phyloP scores from a whole-genome alignment of 2,888 invertebrate genomes.

The Erebia aethiops region DNA sequence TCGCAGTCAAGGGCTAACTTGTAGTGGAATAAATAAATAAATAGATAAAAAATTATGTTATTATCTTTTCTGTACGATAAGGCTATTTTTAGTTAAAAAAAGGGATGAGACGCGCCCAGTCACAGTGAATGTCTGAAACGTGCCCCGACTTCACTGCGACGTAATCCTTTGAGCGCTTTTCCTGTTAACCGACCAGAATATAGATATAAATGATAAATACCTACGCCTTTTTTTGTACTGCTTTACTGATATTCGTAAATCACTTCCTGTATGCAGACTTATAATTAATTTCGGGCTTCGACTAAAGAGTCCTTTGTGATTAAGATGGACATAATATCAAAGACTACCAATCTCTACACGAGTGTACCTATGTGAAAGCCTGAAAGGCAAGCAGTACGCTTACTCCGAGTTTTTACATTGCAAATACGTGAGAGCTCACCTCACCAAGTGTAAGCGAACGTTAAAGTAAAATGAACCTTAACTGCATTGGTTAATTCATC shows the following conservation, averaged over 20 bases:
- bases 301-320: neutral
- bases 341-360: too few species aligned
- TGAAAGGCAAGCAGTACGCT: too few species aligned
- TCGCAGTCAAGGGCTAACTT: too few species aligned
- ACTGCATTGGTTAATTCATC: too few species aligned
- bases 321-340: neutral
- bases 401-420: too few species aligned
- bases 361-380: too few species aligned
- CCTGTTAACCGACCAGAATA: slow-evolving; percentile 22
- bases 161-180: slow-evolving; percentile 31
- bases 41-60: neutral
- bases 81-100: slow-evolving; percentile 7
- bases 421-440: too few species aligned
- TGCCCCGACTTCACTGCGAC: slow-evolving; percentile 30
- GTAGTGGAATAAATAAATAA: too few species aligned
- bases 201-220: slow-evolving; percentile 14
- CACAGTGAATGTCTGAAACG: slow-evolving; percentile 33
- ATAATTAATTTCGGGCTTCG: neutral
- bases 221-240: neutral
- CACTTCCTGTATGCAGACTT: neutral
- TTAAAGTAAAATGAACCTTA: too few species aligned
- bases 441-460: too few species aligned
- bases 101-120: slow-evolving; percentile 13
- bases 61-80: neutral
- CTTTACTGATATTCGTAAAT: slow-evolving; percentile 8